phyloP scores from a whole-genome alignment of 2,113 vertebrate species.

The Prietella phreatophila region DNA sequence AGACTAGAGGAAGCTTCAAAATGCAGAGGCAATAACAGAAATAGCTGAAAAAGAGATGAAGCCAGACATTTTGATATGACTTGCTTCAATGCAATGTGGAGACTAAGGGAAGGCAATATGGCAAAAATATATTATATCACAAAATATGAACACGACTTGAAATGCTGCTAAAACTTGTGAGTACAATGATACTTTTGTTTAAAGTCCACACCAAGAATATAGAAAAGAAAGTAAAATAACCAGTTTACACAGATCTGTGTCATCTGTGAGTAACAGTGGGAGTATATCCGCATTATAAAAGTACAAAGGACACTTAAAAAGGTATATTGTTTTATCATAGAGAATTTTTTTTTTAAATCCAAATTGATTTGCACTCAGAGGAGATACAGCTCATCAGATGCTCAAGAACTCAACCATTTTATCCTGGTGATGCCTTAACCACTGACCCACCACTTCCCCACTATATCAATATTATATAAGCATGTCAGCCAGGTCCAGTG shows the following conservation, averaged over 20 bases:
- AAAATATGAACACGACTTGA: not conserved
- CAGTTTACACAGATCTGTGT: not conserved
- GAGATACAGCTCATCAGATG: not conserved
- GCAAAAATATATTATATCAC: not conserved
- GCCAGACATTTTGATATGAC: slow-evolving; percentile 25
- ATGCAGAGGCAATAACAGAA: not conserved
- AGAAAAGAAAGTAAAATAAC: not conserved
- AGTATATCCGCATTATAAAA: not conserved
- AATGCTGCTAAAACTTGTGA: not conserved
- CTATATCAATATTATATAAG: not conserved
- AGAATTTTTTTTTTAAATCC: not conserved
- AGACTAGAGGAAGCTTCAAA: slow-evolving; percentile 10
- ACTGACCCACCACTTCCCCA: too few relatives aligned
- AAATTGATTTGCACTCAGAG: not conserved
- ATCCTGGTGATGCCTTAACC: not conserved
- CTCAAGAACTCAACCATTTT: not conserved
- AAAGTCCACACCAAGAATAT: not conserved
- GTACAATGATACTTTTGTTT: not conserved
- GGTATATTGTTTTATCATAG: not conserved
- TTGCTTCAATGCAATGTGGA: not conserved
- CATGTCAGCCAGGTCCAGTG: not conserved
- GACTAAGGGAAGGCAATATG: not conserved
- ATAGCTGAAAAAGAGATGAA: slow-evolving; percentile 2
- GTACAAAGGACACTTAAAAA: not conserved
- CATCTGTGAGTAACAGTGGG: not conserved